These are phyloP conservation scores for Drymonia ruficornis DNA, from an alignment of 2,888 invertebrate species.

Conservation along the genomic window DNA sequence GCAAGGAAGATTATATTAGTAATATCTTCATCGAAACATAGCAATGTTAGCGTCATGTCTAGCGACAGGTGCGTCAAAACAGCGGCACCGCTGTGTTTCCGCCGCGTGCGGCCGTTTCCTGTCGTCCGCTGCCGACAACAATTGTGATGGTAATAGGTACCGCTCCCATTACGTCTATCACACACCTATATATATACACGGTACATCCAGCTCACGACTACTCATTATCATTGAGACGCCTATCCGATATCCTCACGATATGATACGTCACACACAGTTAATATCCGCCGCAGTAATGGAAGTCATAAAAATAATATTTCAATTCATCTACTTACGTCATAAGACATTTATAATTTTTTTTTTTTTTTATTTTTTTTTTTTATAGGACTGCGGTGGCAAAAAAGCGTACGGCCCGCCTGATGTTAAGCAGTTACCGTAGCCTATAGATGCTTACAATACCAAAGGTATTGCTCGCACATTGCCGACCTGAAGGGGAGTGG, in stretches of 20 bases:
- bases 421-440: too few species aligned
- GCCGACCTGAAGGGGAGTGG: too few species aligned
- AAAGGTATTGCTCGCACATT: too few species aligned
- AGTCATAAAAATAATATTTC: neutral
- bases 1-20: too few species aligned
- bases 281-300: neutral
- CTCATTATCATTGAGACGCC: conserved; percentile 37
- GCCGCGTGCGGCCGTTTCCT: conserved; percentile 37
- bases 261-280: neutral
- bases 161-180: conserved; percentile 59
- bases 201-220: conserved; percentile 29
- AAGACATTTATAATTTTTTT: neutral
- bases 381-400: too few species aligned
- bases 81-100: conserved; percentile 38
- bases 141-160: conserved; percentile 60
- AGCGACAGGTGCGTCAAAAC: conserved; percentile 36
- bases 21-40: too few species aligned
- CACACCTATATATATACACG: conserved; percentile 30
- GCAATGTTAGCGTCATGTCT: neutral
- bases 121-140: conserved; percentile 29
- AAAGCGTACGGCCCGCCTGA: too few species aligned
- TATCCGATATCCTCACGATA: conserved; percentile 19
- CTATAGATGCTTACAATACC: too few species aligned
- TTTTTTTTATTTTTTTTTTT: too few species aligned
- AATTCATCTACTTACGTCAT: neutral